Evolutionary conservation across 2,113 vertebrate species (phyloP).

Genomic region (Tragelaphus strepsiceros): DNA sequence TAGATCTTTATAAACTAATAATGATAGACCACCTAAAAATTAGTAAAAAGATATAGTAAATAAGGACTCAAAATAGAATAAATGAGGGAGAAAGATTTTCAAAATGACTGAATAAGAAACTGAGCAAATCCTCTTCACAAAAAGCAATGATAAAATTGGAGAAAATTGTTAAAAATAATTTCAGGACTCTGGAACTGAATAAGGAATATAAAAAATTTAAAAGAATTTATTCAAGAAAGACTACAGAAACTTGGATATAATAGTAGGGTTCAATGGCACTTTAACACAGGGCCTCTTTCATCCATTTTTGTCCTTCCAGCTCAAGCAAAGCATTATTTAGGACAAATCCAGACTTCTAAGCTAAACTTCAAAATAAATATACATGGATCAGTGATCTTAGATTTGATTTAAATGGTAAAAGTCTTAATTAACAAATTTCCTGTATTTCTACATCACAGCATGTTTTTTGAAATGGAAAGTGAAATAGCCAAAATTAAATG

Average conservation of each 20-base stretch:
- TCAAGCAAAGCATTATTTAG: background rate
- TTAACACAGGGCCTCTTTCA: background rate
- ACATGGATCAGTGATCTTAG: background rate
- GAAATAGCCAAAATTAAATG: constrained; percentile 14
- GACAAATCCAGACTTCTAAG: background rate
- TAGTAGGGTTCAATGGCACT: background rate
- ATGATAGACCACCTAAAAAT: background rate
- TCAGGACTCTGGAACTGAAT: background rate
- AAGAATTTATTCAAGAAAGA: constrained; percentile 1
- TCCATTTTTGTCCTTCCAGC: background rate
- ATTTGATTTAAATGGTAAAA: background rate
- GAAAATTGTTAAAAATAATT: background rate
- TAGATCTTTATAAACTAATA: background rate
- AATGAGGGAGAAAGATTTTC: background rate
- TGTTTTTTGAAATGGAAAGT: background rate
- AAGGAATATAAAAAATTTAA: background rate
- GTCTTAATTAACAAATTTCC: background rate
- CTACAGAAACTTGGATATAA: background rate
- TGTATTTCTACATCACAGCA: background rate
- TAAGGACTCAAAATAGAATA: background rate
- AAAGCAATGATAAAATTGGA: background rate
- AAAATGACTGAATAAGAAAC: background rate
- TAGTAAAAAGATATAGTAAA: background rate
- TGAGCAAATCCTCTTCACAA: background rate
- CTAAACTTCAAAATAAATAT: background rate